phyloP scores from a whole-genome alignment of 35 echinoderm and acorn worm genomes.

The Chiridota heheva region DNA sequence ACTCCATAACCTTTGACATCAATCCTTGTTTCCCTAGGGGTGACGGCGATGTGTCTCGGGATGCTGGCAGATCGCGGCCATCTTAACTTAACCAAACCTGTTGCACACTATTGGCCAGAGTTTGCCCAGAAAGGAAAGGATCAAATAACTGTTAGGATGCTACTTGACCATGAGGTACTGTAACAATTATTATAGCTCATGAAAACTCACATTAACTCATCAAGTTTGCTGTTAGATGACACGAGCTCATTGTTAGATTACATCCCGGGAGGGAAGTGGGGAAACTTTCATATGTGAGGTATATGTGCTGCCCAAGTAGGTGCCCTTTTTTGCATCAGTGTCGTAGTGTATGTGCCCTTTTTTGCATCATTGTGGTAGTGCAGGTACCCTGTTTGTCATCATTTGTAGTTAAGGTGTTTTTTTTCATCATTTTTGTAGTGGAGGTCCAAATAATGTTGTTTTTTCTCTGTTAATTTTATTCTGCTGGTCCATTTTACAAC shows the following conservation, averaged over 20 bases:
- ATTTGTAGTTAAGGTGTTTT: no score
- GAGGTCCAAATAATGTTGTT: no score
- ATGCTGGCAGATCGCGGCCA: conserved; percentile 54
- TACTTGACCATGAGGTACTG: conserved; percentile 71
- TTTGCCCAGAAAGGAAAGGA: conserved; percentile 90
- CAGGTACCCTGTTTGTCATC: not conserved
- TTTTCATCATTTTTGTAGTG: no score
- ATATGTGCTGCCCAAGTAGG: no score
- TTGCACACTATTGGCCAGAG: conserved; percentile 81
- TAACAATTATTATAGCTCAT: not conserved
- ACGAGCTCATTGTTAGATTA: not conserved
- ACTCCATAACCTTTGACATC: not conserved
- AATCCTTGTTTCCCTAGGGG: not conserved
- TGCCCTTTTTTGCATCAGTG: not conserved
- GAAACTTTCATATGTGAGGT: no score
- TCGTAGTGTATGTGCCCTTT: not conserved
- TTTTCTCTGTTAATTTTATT: no score
- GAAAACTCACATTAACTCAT: not conserved
- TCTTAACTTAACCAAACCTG: conserved; percentile 62
- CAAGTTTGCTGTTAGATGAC: not conserved
- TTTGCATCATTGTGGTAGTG: not conserved
- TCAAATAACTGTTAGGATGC: conserved; percentile 52
- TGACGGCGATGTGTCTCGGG: conserved; percentile 62
- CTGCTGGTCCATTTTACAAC: no score
- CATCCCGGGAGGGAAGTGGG: not conserved